Evolutionary conservation across 2,113 vertebrate species (phyloP), one percentile per base, ranked within the genome.

Genomic region (Solea senegalensis): DNA sequence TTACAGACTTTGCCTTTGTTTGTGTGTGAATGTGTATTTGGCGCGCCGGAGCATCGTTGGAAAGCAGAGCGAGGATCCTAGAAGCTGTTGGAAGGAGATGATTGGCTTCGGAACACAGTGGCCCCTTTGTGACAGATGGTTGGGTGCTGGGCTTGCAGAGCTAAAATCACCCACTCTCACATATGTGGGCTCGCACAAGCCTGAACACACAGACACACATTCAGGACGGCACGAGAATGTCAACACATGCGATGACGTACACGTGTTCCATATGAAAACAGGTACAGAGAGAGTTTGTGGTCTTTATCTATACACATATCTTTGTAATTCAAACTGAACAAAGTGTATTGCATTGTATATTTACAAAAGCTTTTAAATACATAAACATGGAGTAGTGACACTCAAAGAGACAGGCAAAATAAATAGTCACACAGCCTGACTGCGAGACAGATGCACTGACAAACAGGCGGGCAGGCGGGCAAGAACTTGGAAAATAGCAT

Each of bases 41-140:
- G 89, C 90, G 80, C 80, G 74, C 77, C 15, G 56, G 77, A 69
- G 78, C 81, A 70, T 72, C 65, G 70, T 90, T 93, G 92, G 92
- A 93, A 93, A 88, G 89, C 88, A 67, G 83, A 90, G 87, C 83
- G 90, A 89, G 88, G 80, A 93, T 90, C 92, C 85, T 74, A 82
- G 89, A 90, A 90, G 87, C 91, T 89, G 91, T 88, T 94, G 93
- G 92, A 93, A 88, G 83, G 84, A 88, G 90, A 91, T 90, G 87
- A 90, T 93, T 94, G 93, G 92, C 91, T 89, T 88, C 76, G 76
- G 87, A 91, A 90, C 83, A 81, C 69, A 89, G 87, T 87, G 88
- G 87, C 87, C 88, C 89, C 87, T 92, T 82, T 74, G 89, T 90
- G 86, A 93, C 93, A 94, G 93, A 94, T 94, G 93, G 93, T 91